phyloP scores from a whole-genome alignment of 1,140 invertebrate species.

The Drosophila takahashii region DNA sequence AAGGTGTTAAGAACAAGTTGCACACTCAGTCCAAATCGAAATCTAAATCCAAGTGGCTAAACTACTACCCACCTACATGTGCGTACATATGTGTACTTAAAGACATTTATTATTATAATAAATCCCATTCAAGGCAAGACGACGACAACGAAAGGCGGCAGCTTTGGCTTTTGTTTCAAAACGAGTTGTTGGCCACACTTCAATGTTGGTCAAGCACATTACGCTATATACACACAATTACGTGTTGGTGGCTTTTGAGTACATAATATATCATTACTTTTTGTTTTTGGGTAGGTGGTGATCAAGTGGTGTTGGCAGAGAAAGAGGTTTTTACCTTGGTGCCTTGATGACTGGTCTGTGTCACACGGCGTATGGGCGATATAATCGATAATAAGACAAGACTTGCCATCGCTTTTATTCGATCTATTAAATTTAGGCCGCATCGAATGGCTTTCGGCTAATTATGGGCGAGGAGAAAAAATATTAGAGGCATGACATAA shows the following conservation, averaged over 20 bases:
- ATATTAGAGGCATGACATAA: slow-evolving; percentile 65
- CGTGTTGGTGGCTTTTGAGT: slow-evolving; percentile 21
- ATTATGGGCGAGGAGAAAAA: slow-evolving; percentile 42
- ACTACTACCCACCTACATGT: slow-evolving; percentile 38
- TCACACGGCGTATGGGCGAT: slow-evolving; percentile 72
- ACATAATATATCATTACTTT: slow-evolving; percentile 32
- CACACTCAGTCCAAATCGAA: slow-evolving; percentile 48
- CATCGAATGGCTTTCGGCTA: slow-evolving; percentile 33
- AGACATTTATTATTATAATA: slow-evolving; percentile 58
- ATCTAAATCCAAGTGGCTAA: slow-evolving; percentile 44
- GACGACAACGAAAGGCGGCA: slow-evolving; percentile 51
- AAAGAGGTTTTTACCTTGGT: slow-evolving; percentile 33
- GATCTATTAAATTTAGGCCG: slow-evolving; percentile 36
- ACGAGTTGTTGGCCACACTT: slow-evolving; percentile 67
- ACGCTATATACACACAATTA: slow-evolving; percentile 42
- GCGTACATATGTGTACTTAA: slow-evolving; percentile 27
- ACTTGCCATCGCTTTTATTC: slow-evolving; percentile 1
- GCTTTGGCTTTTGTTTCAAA: slow-evolving; percentile 72
- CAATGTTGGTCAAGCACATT: slow-evolving; percentile 78
- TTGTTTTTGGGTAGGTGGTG: slow-evolving; percentile 59
- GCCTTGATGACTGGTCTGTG: slow-evolving; percentile 46
- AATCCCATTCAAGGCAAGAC: slow-evolving; percentile 40
- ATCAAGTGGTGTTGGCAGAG: slow-evolving; percentile 50
- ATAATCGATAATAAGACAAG: slow-evolving; percentile 66
- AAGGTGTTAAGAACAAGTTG: slow-evolving; percentile 82